Evolutionary conservation across 2,888 invertebrate species (phyloP).

Genomic region (Podotricha telesiphe): DNA sequence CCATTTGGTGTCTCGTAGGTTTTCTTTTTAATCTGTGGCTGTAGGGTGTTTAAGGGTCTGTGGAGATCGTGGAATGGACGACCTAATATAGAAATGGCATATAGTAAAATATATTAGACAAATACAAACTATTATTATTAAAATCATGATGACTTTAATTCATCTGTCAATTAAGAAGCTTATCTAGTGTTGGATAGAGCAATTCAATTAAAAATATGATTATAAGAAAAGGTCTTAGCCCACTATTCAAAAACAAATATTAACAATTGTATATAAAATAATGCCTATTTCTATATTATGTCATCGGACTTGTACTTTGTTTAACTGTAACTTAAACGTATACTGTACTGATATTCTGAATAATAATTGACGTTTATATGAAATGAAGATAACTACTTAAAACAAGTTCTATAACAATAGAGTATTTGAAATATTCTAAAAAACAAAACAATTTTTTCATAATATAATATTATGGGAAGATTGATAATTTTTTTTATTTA

Average conservation of each 20-base stretch:
- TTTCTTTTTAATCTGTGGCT: conserved; percentile 48
- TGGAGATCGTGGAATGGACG: conserved; percentile 31
- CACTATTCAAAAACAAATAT: background rate
- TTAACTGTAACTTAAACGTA: conserved; percentile 66
- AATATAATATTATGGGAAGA: background rate
- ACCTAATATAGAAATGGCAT: conserved; percentile 29
- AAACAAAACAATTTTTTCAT: background rate
- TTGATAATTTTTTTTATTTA: background rate
- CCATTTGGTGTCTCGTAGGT: conserved; percentile 58
- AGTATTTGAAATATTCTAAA: conserved; percentile 17
- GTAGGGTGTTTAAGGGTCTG: conserved; percentile 40
- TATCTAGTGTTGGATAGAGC: background rate
- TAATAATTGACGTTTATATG: conserved; percentile 53
- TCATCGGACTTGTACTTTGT: conserved; percentile 37
- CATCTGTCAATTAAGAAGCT: conserved; percentile 19
- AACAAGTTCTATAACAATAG: background rate
- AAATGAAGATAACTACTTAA: background rate
- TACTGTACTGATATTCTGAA: conserved; percentile 52
- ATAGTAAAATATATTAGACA: background rate
- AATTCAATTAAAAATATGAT: conserved; percentile 1
- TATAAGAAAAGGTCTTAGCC: background rate
- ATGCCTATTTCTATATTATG: conserved; percentile 37
- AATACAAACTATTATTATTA: background rate
- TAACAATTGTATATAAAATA: conserved; percentile 1
- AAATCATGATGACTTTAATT: background rate